A percentile compares a stretch with the other conserved stretches of the same genome.
phyloP scores from a whole-genome alignment of 2,888 invertebrate genomes.

The Aleiodes alternator region DNA sequence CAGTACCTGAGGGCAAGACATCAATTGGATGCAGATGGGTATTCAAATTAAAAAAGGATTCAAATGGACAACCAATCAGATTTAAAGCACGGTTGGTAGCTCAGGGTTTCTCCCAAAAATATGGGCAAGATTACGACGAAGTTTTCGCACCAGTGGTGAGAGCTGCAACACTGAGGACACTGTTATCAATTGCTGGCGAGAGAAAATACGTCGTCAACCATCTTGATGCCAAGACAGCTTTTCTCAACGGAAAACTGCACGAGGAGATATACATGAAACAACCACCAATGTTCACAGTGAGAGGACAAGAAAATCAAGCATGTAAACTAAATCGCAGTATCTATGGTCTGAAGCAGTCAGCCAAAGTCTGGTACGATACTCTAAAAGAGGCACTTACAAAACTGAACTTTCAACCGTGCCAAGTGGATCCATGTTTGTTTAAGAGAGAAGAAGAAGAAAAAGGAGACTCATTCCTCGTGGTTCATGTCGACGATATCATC shows the following conservation, averaged over 20 bases:
- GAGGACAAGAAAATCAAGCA: neutral
- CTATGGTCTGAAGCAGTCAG: slow-evolving; percentile 11
- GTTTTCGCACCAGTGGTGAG: neutral
- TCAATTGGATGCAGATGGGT: slow-evolving; percentile 30
- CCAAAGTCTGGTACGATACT: slow-evolving; percentile 21
- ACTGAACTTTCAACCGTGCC: slow-evolving; percentile 4
- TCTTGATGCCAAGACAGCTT: neutral
- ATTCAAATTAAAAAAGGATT: slow-evolving; percentile 21
- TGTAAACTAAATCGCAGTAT: slow-evolving; percentile 13
- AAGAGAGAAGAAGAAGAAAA: neutral
- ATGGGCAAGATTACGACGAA: neutral
- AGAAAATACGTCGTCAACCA: neutral
- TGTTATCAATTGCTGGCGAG: neutral
- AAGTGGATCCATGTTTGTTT: slow-evolving; percentile 22
- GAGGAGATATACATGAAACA: slow-evolving; percentile 6
- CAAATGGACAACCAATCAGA: slow-evolving; percentile 1
- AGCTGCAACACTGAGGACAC: neutral
- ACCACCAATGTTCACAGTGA: neutral
- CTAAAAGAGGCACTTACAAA: neutral
- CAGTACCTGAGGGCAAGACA: slow-evolving; percentile 5
- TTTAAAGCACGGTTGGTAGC: slow-evolving; percentile 14
- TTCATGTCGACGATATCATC: slow-evolving; percentile 28
- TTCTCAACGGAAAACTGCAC: neutral
- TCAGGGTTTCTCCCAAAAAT: slow-evolving; percentile 1
- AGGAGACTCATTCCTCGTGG: neutral